phyloP scores from a whole-genome alignment of 2,797 vertebrate species.

The Hoplostethus atlanticus region DNA sequence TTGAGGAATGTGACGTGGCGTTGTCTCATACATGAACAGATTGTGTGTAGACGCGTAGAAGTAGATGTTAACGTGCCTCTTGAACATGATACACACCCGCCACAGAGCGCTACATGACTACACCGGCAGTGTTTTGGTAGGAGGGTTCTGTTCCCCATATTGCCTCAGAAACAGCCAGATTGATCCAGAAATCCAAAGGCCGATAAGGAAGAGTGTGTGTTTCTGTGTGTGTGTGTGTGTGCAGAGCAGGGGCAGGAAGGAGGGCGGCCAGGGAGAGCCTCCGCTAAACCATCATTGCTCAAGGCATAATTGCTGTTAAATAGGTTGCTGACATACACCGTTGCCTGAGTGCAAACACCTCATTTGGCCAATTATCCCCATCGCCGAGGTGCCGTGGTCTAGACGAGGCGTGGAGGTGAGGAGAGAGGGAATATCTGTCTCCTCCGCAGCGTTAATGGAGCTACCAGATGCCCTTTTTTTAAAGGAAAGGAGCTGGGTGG shows the following conservation, averaged over 20 bases:
- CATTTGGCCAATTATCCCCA: conserved; percentile 70
- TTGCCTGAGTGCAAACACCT: conserved; percentile 68
- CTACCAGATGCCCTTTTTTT: conserved; percentile 70
- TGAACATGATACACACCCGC: conserved; percentile 48
- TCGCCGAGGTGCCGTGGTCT: conserved; percentile 51
- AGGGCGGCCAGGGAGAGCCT: conserved; percentile 43
- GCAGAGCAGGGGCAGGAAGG: background rate
- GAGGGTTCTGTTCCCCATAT: background rate
- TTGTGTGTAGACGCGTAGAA: conserved; percentile 59
- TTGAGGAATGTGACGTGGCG: conserved; percentile 1
- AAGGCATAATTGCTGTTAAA: conserved; percentile 68
- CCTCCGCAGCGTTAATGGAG: conserved; percentile 53
- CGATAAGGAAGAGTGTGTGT: conserved; percentile 14
- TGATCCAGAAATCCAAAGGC: conserved; percentile 4
- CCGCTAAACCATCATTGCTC: conserved; percentile 56
- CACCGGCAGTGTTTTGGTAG: conserved; percentile 9
- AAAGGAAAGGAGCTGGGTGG: conserved; percentile 38
- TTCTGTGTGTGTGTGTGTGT: background rate
- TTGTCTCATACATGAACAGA: conserved; percentile 63
- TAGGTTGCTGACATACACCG: conserved; percentile 72
- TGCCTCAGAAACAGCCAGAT: conserved; percentile 13
- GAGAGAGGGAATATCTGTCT: conserved; percentile 43
- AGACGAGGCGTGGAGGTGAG: conserved; percentile 43
- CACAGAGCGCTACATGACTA: conserved; percentile 36
- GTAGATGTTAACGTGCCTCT: conserved; percentile 48